phyloP scores from a whole-genome alignment of 92 coral and sea anemone genomes.

The Zoanthus solanderi region DNA sequence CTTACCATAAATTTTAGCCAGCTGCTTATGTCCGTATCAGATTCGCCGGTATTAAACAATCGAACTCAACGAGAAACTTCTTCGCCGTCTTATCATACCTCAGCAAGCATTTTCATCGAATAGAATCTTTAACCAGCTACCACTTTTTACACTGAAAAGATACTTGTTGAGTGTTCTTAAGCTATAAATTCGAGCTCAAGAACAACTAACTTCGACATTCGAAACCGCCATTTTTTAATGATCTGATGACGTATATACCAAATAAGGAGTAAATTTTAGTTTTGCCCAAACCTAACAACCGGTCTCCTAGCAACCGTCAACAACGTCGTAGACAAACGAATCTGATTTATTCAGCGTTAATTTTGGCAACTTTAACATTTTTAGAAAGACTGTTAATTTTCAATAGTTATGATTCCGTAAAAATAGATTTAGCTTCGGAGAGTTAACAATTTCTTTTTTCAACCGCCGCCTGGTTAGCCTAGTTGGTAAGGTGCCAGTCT shows the following conservation, averaged over 20 bases:
- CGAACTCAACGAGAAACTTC: too few species aligned
- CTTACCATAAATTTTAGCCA: too few species aligned
- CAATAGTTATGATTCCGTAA: too few species aligned
- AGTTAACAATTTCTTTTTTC: too few species aligned
- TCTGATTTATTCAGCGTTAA: background rate
- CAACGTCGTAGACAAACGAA: background rate
- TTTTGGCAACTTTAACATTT: too few species aligned
- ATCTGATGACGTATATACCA: conserved; percentile 78
- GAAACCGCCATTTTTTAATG: conserved; percentile 76
- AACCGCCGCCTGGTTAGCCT: too few species aligned
- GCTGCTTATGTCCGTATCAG: too few species aligned
- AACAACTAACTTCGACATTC: conserved; percentile 10
- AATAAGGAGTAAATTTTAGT: conserved; percentile 52
- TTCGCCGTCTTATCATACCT: too few species aligned
- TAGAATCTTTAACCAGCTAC: background rate
- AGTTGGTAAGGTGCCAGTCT: too few species aligned
- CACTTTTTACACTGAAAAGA: background rate
- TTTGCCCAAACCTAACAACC: conserved; percentile 22
- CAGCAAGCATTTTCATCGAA: background rate
- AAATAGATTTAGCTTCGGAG: too few species aligned
- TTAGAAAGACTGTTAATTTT: too few species aligned
- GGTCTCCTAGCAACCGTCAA: conserved; percentile 50
- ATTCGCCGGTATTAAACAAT: too few species aligned
- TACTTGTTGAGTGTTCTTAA: background rate
- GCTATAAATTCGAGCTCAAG: background rate